Percentiles rank a stretch among this genome's conserved stretches.
phyloP scores from a whole-genome alignment of 2,797 vertebrate species.

The Cacajao melanocephalus region DNA sequence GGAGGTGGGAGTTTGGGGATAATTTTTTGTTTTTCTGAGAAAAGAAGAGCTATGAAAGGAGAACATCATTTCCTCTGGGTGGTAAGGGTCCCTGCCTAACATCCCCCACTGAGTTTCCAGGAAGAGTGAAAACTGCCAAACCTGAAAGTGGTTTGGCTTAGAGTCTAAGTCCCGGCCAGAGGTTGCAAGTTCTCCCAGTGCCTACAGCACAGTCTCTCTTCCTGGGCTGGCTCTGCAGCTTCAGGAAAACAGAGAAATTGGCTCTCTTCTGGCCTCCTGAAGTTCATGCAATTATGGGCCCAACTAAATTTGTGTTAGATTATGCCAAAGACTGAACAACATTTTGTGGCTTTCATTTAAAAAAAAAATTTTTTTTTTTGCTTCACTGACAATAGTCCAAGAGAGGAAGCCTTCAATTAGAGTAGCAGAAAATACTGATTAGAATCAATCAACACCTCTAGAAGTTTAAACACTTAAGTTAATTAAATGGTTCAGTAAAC shows the following conservation, averaged over 20 bases:
- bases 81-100: neutral
- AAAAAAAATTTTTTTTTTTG: constrained; percentile 51
- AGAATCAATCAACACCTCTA: constrained; percentile 78
- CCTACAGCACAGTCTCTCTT: neutral
- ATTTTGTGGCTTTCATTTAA: constrained; percentile 47
- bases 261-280: constrained; percentile 22
- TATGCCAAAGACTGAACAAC: constrained; percentile 56
- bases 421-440: constrained; percentile 76
- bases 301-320: constrained; percentile 65
- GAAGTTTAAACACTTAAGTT: constrained; percentile 80
- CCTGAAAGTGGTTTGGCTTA: constrained; percentile 37
- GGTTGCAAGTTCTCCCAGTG: neutral
- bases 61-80: constrained; percentile 54
- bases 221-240: constrained; percentile 9
- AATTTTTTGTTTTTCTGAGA: constrained; percentile 16
- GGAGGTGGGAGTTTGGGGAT: neutral
- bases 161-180: neutral
- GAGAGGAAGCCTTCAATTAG: constrained; percentile 73
- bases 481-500: constrained; percentile 81
- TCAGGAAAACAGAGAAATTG: constrained; percentile 61
- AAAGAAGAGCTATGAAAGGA: constrained; percentile 49
- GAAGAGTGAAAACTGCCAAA: constrained; percentile 41
- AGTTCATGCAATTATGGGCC: constrained; percentile 51
- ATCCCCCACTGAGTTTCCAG: neutral
- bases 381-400: constrained; percentile 74